Conservation (phyloP, 1,140 invertebrate species). For the Ceratoteleas bidentatus region DNA sequence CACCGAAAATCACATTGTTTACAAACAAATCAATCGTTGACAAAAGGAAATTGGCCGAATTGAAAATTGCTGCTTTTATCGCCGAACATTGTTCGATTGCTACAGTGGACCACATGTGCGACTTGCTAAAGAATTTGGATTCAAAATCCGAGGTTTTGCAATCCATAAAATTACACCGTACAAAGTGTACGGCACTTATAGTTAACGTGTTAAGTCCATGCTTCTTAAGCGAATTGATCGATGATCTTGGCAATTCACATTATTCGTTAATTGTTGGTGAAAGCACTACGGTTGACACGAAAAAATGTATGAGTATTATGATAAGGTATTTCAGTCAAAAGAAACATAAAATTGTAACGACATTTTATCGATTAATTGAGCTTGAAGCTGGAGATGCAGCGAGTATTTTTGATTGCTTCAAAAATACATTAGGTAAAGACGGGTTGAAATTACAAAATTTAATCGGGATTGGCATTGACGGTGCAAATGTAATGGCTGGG, state of each 20-base stretch:
- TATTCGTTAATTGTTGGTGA: conserved; percentile 72
- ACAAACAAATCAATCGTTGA: not conserved
- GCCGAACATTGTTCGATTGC: conserved; percentile 11
- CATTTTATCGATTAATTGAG: conserved; percentile 65
- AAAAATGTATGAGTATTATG: conserved; percentile 63
- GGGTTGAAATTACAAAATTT: conserved; percentile 54
- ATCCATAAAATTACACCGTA: conserved; percentile 8
- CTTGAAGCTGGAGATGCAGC: conserved; percentile 62
- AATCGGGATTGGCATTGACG: conserved; percentile 74
- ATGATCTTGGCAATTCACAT: conserved; percentile 66
- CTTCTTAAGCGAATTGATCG: conserved; percentile 66
- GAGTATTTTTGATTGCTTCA: conserved; percentile 60
- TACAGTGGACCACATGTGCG: conserved; percentile 6
- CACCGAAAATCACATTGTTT: conserved; percentile 4
- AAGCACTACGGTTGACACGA: conserved; percentile 67
- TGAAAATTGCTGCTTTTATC: conserved; percentile 19
- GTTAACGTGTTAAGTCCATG: conserved; percentile 70
- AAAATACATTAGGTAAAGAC: conserved; percentile 56
- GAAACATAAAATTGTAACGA: conserved; percentile 52
- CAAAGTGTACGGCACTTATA: conserved; percentile 66
- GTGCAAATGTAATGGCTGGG: conserved; percentile 74
- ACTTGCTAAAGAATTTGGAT: conserved; percentile 6
- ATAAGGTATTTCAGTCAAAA: conserved; percentile 8
- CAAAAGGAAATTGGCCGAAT: not conserved
- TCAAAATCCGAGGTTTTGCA: conserved; percentile 1